phyloP scores from a whole-genome alignment of 1,140 invertebrate genomes.

The Saccostrea cuccullata region DNA sequence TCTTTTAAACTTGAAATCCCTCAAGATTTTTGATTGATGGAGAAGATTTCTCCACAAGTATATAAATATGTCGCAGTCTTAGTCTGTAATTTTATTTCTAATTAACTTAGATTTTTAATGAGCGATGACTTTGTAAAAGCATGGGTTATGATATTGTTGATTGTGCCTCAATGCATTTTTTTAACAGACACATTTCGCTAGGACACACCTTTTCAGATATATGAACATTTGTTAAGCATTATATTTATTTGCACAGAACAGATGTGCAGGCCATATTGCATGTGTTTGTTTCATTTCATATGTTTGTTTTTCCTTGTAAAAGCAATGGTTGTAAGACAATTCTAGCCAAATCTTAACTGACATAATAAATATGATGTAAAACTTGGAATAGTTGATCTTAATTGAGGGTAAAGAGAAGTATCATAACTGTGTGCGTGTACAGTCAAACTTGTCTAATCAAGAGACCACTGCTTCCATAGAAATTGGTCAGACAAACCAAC shows the following conservation, averaged over 20 bases:
- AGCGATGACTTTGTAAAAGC: slow-evolving; percentile 25
- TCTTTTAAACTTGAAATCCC: not conserved
- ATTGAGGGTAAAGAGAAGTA: not conserved
- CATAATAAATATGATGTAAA: slow-evolving; percentile 37
- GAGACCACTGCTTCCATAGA: no score
- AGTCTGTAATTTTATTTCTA: slow-evolving; percentile 4
- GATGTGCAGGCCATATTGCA: slow-evolving; percentile 42
- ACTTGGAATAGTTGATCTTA: not conserved
- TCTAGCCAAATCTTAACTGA: slow-evolving; percentile 44
- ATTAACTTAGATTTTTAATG: slow-evolving; percentile 17
- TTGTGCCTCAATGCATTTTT: slow-evolving; percentile 21
- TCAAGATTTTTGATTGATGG: not conserved
- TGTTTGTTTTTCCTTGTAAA: slow-evolving; percentile 39
- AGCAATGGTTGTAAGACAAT: slow-evolving; percentile 42
- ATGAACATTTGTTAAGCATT: slow-evolving; percentile 19
- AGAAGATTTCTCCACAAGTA: slow-evolving; percentile 1
- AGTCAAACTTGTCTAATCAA: no score
- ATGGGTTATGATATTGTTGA: slow-evolving; percentile 9
- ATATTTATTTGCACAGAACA: slow-evolving; percentile 41
- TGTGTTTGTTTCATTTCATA: slow-evolving; percentile 40
- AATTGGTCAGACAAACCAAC: no score
- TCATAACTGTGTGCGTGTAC: no score
- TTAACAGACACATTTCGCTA: not conserved
- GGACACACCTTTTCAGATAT: not conserved
- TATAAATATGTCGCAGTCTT: not conserved